A percentile compares a stretch with the other conserved stretches of the same genome.
These are phyloP conservation scores for Chiridota heheva DNA, from an alignment of 35 echinoderm and acorn worm species.

Conservation along the genomic window DNA sequence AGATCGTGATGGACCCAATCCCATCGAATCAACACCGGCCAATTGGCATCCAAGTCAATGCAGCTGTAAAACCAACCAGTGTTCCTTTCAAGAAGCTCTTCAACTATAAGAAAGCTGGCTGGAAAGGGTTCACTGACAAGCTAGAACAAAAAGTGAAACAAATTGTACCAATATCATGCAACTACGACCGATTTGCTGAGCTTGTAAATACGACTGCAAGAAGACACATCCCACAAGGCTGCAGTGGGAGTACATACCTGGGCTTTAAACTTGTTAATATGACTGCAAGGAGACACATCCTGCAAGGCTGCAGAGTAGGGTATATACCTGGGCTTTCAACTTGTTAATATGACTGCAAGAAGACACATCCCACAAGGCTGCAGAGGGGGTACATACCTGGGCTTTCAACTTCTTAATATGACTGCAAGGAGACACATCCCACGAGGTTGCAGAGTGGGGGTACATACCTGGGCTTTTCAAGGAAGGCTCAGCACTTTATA, in stretches of 20 bases:
- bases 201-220: neutral
- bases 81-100: slow-evolving; percentile 29
- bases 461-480: slow-evolving; percentile 20
- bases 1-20: slow-evolving; percentile 32
- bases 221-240: slow-evolving; percentile 1
- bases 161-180: neutral
- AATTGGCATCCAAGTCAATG: slow-evolving; percentile 42
- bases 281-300: too few species aligned
- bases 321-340: too few species aligned
- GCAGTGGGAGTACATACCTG: slow-evolving; percentile 8
- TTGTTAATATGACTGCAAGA: too few species aligned
- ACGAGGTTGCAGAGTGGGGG: too few species aligned
- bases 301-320: too few species aligned
- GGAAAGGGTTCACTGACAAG: slow-evolving; percentile 27
- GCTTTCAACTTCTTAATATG: too few species aligned
- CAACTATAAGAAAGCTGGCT: slow-evolving; percentile 58
- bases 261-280: too few species aligned
- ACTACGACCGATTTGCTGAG: neutral
- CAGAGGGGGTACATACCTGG: too few species aligned
- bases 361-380: too few species aligned
- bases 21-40: slow-evolving; percentile 48
- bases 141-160: slow-evolving; percentile 5
- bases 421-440: too few species aligned
- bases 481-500: neutral
- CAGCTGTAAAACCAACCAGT: neutral